Conservation (phyloP, 2,888 invertebrate species). For the Acleris holmiana region DNA sequence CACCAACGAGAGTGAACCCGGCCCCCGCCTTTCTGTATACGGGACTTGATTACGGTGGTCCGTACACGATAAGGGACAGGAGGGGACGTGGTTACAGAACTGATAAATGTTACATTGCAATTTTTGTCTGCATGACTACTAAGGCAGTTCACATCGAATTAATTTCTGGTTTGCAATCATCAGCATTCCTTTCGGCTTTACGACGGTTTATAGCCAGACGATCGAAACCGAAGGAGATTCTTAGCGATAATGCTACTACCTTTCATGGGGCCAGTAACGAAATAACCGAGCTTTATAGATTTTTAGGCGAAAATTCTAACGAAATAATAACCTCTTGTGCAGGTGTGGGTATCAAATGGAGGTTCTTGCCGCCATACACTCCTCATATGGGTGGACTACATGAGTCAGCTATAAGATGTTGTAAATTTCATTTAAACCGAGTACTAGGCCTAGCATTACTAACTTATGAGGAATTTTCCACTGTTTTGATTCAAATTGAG, state of each 20-base stretch:
- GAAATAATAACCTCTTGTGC: neutral
- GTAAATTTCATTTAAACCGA: neutral
- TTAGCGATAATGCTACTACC: neutral
- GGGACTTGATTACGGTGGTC: neutral
- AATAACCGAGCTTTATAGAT: neutral
- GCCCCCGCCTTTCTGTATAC: too few species aligned
- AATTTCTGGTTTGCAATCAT: neutral
- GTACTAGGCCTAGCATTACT: neutral
- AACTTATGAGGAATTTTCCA: neutral
- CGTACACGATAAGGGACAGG: neutral
- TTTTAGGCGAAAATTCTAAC: neutral
- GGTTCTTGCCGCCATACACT: neutral
- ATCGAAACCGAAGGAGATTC: too few species aligned
- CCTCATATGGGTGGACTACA: neutral
- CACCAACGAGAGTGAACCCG: neutral
- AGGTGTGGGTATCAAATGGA: neutral
- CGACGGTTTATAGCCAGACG: neutral
- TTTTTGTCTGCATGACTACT: neutral
- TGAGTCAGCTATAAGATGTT: neutral
- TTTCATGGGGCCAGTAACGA: neutral
- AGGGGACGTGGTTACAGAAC: conserved; percentile 4
- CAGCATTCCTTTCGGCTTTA: neutral
- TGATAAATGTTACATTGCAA: neutral
- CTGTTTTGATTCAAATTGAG: neutral
- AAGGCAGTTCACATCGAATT: neutral